Conservation (phyloP, 2,113 vertebrate genomes). For the Megaptera novaeangliae region DNA sequence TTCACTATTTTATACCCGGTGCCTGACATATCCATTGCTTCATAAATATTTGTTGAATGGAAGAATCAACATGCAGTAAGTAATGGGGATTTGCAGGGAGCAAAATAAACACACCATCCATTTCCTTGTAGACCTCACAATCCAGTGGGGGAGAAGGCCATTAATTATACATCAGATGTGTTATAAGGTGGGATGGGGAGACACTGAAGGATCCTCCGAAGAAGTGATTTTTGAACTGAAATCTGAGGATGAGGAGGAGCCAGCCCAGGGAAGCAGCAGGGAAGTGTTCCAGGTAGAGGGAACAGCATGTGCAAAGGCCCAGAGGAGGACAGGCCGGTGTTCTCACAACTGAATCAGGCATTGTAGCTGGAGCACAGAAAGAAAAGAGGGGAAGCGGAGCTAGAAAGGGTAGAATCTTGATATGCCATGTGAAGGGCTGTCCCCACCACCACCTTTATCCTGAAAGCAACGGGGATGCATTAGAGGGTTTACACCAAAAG, state of each 20-base stretch:
- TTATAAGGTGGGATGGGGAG: accelerated
- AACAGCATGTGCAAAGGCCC: neutral
- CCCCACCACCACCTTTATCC: neutral
- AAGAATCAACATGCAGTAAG: neutral
- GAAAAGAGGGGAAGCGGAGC: too few relatives aligned
- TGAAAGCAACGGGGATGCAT: neutral
- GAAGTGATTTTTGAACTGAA: neutral
- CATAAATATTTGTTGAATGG: slow-evolving; percentile 29
- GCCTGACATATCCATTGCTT: neutral
- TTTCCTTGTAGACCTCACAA: neutral
- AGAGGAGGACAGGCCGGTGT: neutral
- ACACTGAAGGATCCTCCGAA: accelerated
- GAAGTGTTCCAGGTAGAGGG: neutral
- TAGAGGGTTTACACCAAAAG: neutral
- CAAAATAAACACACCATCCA: neutral
- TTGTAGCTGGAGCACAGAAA: neutral
- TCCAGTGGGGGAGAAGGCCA: neutral
- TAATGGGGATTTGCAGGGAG: neutral
- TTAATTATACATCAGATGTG: neutral
- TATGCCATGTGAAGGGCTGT: neutral
- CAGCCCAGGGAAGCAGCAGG: neutral
- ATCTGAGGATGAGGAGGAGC: neutral
- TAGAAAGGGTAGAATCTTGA: neutral
- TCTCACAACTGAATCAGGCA: neutral
- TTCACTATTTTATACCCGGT: neutral